phyloP scores from a whole-genome alignment of 1,140 invertebrate genomes.

The Brachionus paranguensis region DNA sequence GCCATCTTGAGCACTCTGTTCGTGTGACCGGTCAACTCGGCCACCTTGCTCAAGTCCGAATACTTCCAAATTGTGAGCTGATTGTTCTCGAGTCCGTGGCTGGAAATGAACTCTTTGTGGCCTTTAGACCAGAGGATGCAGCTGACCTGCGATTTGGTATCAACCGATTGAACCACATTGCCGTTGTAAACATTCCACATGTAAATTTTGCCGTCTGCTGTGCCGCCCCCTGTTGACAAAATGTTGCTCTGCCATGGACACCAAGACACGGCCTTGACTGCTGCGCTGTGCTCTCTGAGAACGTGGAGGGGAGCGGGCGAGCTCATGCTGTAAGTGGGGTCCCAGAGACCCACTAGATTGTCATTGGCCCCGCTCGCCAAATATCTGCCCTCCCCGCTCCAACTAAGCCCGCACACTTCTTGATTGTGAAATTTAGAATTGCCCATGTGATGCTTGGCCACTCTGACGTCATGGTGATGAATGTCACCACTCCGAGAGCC shows the following conservation, averaged over 20 bases:
- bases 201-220: slow-evolving; percentile 72
- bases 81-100: slow-evolving; percentile 89
- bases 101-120: slow-evolving; percentile 88
- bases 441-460: slow-evolving; percentile 73
- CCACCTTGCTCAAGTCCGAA: slow-evolving; percentile 71
- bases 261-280: slow-evolving; percentile 78
- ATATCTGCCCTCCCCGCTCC: slow-evolving; percentile 87
- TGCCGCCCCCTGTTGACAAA: slow-evolving; percentile 91
- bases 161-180: neutral
- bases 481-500: slow-evolving; percentile 78
- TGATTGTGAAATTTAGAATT: slow-evolving; percentile 72
- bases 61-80: slow-evolving; percentile 95
- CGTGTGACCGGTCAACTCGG: slow-evolving; percentile 67
- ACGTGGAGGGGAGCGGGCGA: slow-evolving; percentile 45
- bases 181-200: slow-evolving; percentile 87
- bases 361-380: slow-evolving; percentile 92
- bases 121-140: slow-evolving; percentile 81
- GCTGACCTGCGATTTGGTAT: slow-evolving; percentile 65
- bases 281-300: slow-evolving; percentile 59
- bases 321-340: slow-evolving; percentile 44
- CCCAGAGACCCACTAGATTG: slow-evolving; percentile 86
- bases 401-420: slow-evolving; percentile 84
- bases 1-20: slow-evolving; percentile 81
- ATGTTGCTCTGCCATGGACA: slow-evolving; percentile 86
- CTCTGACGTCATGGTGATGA: slow-evolving; percentile 87